These are phyloP conservation scores for Amaurobius ferox DNA, from an alignment of 2,888 invertebrate species.

Conservation along the genomic window DNA sequence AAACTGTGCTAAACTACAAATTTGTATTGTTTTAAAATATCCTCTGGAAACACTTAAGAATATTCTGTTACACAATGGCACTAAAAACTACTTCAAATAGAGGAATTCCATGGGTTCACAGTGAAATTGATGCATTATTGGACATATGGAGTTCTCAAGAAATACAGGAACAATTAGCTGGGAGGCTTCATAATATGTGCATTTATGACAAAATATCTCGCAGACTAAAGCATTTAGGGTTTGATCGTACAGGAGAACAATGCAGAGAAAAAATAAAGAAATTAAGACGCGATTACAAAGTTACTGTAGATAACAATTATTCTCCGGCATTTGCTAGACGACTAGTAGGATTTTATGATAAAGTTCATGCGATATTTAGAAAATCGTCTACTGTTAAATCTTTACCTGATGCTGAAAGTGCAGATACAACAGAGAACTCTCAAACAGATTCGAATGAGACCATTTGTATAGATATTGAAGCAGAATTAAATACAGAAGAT, in stretches of 20 bases:
- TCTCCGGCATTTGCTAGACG: slow-evolving; percentile 57
- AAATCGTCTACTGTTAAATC: slow-evolving; percentile 32
- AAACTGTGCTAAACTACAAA: not conserved
- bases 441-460: not conserved
- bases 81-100: slow-evolving; percentile 39
- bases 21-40: not conserved
- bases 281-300: slow-evolving; percentile 61
- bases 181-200: slow-evolving; percentile 66
- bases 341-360: slow-evolving; percentile 54
- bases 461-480: not conserved
- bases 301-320: slow-evolving; percentile 56
- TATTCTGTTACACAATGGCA: slow-evolving; percentile 28
- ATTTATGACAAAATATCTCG: slow-evolving; percentile 66
- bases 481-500: not conserved
- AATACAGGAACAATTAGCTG: slow-evolving; percentile 62
- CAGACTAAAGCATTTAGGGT: slow-evolving; percentile 29
- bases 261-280: slow-evolving; percentile 70
- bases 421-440: slow-evolving; percentile 22
- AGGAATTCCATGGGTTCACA: slow-evolving; percentile 64
- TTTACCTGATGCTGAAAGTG: slow-evolving; percentile 37
- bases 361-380: slow-evolving; percentile 58
- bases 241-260: slow-evolving; percentile 59
- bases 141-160: slow-evolving; percentile 67
- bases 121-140: slow-evolving; percentile 62
- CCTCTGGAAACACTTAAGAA: not conserved